Conservation (phyloP, 2,113 vertebrate species). For the Eclectus roratus region DNA sequence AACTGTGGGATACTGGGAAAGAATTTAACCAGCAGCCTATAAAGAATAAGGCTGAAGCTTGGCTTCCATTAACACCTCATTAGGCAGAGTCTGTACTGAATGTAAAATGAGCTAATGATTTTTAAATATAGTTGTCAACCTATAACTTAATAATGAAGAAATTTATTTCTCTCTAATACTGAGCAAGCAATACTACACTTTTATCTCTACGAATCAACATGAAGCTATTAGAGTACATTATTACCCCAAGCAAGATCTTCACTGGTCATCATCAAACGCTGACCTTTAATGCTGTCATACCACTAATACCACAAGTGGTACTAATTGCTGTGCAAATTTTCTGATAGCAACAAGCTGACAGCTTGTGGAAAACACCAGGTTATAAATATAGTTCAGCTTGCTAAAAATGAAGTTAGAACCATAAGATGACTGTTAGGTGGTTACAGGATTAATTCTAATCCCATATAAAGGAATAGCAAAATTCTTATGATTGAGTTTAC, state of each 20-base stretch:
- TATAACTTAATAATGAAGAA: neutral
- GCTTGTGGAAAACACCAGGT: neutral
- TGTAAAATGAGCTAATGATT: constrained; percentile 13
- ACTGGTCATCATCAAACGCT: neutral
- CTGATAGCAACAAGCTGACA: neutral
- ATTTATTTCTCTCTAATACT: neutral
- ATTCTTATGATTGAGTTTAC: neutral
- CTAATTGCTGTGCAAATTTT: neutral
- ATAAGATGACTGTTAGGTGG: neutral
- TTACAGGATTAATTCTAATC: neutral
- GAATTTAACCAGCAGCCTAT: constrained; percentile 45
- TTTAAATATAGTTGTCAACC: constrained; percentile 36
- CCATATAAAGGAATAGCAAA: neutral
- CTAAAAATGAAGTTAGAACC: neutral
- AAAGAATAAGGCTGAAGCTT: constrained; percentile 29
- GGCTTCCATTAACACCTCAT: constrained; percentile 47
- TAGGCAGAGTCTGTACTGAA: neutral
- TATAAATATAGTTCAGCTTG: neutral
- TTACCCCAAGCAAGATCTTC: neutral
- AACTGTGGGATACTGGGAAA: constrained; percentile 38
- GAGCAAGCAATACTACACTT: neutral
- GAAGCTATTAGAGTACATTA: neutral
- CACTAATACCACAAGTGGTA: neutral
- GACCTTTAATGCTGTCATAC: neutral
- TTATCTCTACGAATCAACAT: neutral